Percentiles rank a stretch among this genome's conserved stretches.
These are phyloP conservation scores for Psittacus erithacus DNA, from an alignment of 2,113 vertebrate species.

Conservation along the genomic window DNA sequence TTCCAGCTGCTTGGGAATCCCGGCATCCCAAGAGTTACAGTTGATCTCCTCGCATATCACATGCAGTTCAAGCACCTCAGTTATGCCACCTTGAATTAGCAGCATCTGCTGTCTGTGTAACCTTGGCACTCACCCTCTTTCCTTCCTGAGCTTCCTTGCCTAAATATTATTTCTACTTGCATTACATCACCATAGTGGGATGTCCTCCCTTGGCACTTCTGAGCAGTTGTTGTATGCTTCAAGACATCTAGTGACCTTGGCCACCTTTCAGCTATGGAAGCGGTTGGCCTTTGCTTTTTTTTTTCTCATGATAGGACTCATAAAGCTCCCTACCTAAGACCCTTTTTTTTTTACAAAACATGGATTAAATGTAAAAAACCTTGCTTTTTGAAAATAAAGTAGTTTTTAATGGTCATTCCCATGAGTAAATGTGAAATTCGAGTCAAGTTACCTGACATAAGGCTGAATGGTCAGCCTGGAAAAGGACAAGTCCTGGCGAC, in stretches of 20 bases:
- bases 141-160: background rate
- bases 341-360: background rate
- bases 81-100: constrained; percentile 28
- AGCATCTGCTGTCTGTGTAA: background rate
- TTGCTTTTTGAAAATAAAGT: background rate
- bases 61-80: background rate
- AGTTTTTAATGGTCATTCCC: background rate
- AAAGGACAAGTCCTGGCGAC: background rate
- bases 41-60: background rate
- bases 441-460: background rate
- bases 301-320: background rate
- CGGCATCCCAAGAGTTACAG: background rate
- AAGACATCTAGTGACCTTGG: background rate
- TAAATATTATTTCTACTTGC: constrained; percentile 7
- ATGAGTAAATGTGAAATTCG: background rate
- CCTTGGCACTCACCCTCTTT: background rate
- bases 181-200: background rate
- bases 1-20: constrained; percentile 23
- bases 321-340: background rate
- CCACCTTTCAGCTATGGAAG: background rate
- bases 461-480: background rate
- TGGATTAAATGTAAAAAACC: background rate
- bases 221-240: background rate
- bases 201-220: background rate
- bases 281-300: background rate